Evolutionary conservation across 2,113 vertebrate species (phyloP), one percentile per base, ranked within the genome.

Genomic region (Proterorhinus semilunaris): DNA sequence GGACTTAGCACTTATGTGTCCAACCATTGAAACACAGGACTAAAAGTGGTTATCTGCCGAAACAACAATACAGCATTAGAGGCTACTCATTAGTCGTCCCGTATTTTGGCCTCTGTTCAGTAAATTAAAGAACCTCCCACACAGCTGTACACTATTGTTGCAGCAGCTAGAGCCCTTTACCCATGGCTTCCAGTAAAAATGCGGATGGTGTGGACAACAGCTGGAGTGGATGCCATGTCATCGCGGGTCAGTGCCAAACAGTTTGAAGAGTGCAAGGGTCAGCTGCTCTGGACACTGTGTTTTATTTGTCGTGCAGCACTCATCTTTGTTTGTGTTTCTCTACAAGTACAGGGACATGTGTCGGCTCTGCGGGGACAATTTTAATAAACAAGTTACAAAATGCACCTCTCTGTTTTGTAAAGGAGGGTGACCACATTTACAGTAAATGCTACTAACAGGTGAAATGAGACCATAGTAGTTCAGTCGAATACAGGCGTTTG

Each of bases 171-270:
- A 44, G 42, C 44, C 44, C n/a, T 13, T 43, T 15, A 42, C 57
- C 11, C 11, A 15, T 43, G 36, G 36, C 57, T 7, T 61, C 58
- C 12, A 16, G 42, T 45, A 6, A n/a, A 16, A 61, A 45, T 61
- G 42, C 58, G n/a, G 58, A 45, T 61, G 42, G 27, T 16, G 58
- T 8, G 27, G 7, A 12, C 36, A 12, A 59, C 57, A 59, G 57
- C 57, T 59, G 57, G 54, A 59, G 27, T 43, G 27, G 13, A 59
- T n/a, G 59, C 8, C 50, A 10, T 68, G 51, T 43, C 11, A 36
- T 15, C 62, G 51, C 67, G 45, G 67, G 69, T 85, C 78, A 66
- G 44, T 0, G 45, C 69, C 71, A 74, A 72, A 79, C 65, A 49
- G 59, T 73, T 77, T 36, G 36, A 74, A 16, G 53, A 21, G 58